Evolutionary conservation across 1,140 invertebrate genomes (phyloP), one percentile per base, ranked within the genome.

Genomic region (Pseudomyrmex cubaensis): DNA sequence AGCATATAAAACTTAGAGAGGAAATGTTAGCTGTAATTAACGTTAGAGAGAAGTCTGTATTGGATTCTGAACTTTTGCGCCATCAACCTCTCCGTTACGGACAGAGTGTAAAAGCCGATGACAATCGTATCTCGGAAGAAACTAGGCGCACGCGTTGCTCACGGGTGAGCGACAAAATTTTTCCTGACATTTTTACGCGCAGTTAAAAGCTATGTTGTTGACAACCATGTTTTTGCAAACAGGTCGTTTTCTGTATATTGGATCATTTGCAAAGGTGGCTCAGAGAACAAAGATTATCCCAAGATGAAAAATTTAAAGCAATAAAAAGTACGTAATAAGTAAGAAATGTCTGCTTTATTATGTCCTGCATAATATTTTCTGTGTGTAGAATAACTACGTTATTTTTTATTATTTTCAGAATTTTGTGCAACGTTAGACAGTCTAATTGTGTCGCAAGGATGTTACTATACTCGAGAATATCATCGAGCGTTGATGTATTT

Each of bases 231-330:
- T 50, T 84, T 13, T 78, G 20, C 70, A 13, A 50, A 62, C 59
- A 93, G 94, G 95, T 97, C 1, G 95, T 97, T 56, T 97, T 97
- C 83, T 95, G 96, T 5, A 91, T 97, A 22, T 90, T 97, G 73
- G 97, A 97, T 91, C 97, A 97, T 88, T 91, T 97, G 13, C 96
- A 97, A 90, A 95, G 96, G 73, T 97, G 97, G 97, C 89, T 97
- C 0, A 92, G 95, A 77, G 96, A 97, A 91, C 96, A 95, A 95
- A 92, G 94, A 86, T 92, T 94, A 25, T 82, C 88, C 17, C 89
- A 86, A 66, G 91, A 94, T 80, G n/a, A 84, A 35, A 92, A 92
- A 22, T 94, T 92, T 48, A 69, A 83, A 25, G 89, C 87, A 25
- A 87, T 95, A 82, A 77, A 91, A 87, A 67, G 89, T 90, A 72